These are phyloP conservation scores for Diadema setosum DNA, from an alignment of 35 echinoderm and acorn worm genomes.

Conservation along the genomic window DNA sequence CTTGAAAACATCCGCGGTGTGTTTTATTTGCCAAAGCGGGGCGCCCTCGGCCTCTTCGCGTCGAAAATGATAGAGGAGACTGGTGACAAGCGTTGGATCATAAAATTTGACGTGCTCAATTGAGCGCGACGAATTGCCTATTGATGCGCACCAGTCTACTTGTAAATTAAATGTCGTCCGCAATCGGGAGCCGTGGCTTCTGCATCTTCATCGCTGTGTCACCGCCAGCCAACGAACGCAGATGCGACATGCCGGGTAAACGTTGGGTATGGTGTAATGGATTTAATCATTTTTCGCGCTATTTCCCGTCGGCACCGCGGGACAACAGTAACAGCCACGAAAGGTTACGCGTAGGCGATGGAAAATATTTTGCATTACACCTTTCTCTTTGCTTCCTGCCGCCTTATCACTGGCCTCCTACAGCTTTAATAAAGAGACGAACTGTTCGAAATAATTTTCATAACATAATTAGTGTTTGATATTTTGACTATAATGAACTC, in stretches of 20 bases:
- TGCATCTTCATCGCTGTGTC: too few species aligned
- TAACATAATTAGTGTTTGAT: too few species aligned
- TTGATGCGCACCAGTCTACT: neutral
- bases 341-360: neutral
- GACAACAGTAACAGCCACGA: neutral
- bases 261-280: neutral
- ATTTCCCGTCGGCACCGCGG: neutral
- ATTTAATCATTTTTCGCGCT: neutral
- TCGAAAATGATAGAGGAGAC: neutral
- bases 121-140: conserved; percentile 2
- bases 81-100: neutral
- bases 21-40: too few species aligned
- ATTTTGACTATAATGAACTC: too few species aligned
- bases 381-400: neutral
- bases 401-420: too few species aligned
- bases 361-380: neutral
- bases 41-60: too few species aligned
- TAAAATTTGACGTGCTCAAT: conserved; percentile 5
- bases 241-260: neutral
- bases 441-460: too few species aligned
- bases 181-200: neutral
- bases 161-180: neutral
- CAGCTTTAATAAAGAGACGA: too few species aligned
- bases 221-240: too few species aligned
- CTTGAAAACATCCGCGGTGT: too few species aligned